These are phyloP conservation scores for Octonoba sinensis DNA, from an alignment of 2,888 invertebrate species.

Conservation along the genomic window DNA sequence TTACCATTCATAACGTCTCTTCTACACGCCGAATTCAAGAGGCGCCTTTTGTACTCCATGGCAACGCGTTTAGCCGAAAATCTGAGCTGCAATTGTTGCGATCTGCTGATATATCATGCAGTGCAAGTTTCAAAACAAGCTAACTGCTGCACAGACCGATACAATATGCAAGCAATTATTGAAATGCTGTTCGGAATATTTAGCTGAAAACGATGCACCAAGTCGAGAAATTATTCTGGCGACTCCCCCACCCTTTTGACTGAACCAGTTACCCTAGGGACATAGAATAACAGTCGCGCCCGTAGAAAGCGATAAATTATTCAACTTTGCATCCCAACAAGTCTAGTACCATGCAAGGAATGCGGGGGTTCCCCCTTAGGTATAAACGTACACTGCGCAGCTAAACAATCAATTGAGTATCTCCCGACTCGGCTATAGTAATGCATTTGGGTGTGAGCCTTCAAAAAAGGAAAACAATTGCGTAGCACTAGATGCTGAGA, in stretches of 20 bases:
- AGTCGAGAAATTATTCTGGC: constrained; percentile 50
- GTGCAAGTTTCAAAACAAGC: constrained; percentile 21
- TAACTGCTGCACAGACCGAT: constrained; percentile 26
- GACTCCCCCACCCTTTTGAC: constrained; percentile 36
- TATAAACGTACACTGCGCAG: constrained; percentile 9
- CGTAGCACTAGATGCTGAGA: no score
- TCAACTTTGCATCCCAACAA: constrained; percentile 60
- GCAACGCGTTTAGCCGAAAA: constrained; percentile 23
- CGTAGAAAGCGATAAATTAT: constrained; percentile 57
- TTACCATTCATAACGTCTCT: constrained; percentile 34
- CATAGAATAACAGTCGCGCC: constrained; percentile 52
- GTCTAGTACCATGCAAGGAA: constrained; percentile 35
- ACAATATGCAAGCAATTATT: constrained; percentile 57
- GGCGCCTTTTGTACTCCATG: constrained; percentile 41
- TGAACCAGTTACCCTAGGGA: constrained; percentile 37
- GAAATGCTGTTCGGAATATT: constrained; percentile 50
- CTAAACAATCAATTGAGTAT: constrained; percentile 38
- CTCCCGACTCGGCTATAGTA: not conserved
- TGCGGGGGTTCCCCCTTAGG: constrained; percentile 24
- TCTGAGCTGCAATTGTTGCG: constrained; percentile 28
- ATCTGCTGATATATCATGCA: constrained; percentile 30
- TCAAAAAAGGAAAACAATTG: no score
- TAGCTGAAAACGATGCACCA: constrained; percentile 53
- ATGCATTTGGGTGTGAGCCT: not conserved
- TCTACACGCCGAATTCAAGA: constrained; percentile 28